Evolutionary conservation across 1,140 invertebrate species (phyloP), one percentile per base, ranked within the genome.

Genomic region (Ceratoteleas bidentatus): DNA sequence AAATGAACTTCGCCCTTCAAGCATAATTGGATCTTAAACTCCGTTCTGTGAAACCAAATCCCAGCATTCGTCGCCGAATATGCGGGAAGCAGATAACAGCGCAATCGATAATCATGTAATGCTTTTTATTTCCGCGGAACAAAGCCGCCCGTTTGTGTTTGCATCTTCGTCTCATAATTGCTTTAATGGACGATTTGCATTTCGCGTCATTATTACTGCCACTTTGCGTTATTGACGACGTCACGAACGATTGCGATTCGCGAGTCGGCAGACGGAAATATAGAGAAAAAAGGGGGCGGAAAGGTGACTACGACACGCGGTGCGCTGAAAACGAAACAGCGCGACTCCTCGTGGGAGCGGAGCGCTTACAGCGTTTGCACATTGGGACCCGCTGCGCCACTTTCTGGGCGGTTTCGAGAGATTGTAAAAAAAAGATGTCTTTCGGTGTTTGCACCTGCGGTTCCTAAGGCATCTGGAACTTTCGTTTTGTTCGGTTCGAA

Each of bases 361-460:
- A 64, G 13, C 33, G 15, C 49, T 69, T 56, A 77, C 74, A 77
- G 0, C 57, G 64, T 77, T 77, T 57, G 57, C 52, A 56, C 57
- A 69, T 77, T 68, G 65, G 61, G 38, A 69, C 74, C 74, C 34
- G 74, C 74, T 69, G 74, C 33, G 65, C 13, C 53, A 47, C 62
- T 68, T 61, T 74, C 68, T 13, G 32, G 40, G 40, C 33, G 24
- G 24, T 24, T 2, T 24, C 24, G 24, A 2, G 1, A 4, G 24
- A 24, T 24, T 24, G 24, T 24, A 2, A 24, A 24, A 24, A 24
- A 24, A 24, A 24, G n/a, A 2, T 24, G 24, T 24, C 4, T 24
- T 4, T 24, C 24, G 24, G 24, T 24, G 24, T 24, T 24, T 24
- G 24, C 24, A 24, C 24, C 24, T 24, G 24, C 24, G 24, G 4